Evolutionary conservation across 92 coral and sea anemone species (phyloP).

Genomic region (Palythoa grandiflora): DNA sequence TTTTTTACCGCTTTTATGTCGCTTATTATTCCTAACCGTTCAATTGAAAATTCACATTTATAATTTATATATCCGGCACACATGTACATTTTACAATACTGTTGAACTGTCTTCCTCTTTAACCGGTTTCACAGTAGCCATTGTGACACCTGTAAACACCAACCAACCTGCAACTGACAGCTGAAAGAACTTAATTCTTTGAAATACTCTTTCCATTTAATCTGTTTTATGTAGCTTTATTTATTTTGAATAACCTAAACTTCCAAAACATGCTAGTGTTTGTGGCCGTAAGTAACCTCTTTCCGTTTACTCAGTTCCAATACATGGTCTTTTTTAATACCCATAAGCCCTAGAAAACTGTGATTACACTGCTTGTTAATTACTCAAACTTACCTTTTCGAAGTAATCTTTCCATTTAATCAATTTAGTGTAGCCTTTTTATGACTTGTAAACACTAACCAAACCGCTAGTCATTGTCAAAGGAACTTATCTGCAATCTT

Average conservation of each 20-base stretch:
- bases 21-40: too few species aligned
- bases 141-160: slow-evolving; percentile 38
- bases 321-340: slow-evolving; percentile 50
- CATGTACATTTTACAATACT: too few species aligned
- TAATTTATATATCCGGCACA: too few species aligned
- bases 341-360: slow-evolving; percentile 29
- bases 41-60: too few species aligned
- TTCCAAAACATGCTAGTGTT: too few species aligned
- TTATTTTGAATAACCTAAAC: too few species aligned
- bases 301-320: slow-evolving; percentile 19
- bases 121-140: slow-evolving; percentile 42
- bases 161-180: slow-evolving; percentile 29
- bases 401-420: slow-evolving; percentile 55
- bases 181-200: slow-evolving; percentile 43
- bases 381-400: too few species aligned
- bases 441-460: slow-evolving; percentile 44
- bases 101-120: slow-evolving; percentile 37
- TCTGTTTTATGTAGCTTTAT: too few species aligned
- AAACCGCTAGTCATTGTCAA: not conserved
- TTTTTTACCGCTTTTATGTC: too few species aligned
- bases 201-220: slow-evolving; percentile 57
- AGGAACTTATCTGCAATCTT: slow-evolving; percentile 32
- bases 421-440: slow-evolving; percentile 43
- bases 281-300: too few species aligned
- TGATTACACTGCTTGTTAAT: not conserved